Evolutionary conservation across 2,888 invertebrate species (phyloP).

Genomic region (Leptinotarsa tumamoca): DNA sequence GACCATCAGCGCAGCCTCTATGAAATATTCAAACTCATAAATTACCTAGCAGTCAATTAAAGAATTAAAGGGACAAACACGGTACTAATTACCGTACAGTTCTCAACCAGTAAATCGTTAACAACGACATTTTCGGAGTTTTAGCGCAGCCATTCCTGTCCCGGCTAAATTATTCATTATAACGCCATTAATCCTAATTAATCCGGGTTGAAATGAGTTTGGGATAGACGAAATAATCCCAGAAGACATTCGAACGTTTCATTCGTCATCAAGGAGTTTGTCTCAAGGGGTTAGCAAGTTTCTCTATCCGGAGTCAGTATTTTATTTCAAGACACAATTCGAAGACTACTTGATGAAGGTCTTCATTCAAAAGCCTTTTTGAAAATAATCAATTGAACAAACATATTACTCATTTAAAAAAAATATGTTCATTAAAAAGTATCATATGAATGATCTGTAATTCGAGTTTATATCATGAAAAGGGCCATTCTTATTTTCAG

Average conservation of each 20-base stretch:
- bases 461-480: no score
- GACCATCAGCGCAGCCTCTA: slow-evolving; percentile 12
- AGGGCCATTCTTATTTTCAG: no score
- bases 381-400: no score
- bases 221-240: slow-evolving; percentile 46
- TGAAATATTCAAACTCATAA: slow-evolving; percentile 29
- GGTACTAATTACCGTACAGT: slow-evolving; percentile 34
- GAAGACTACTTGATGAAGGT: neutral
- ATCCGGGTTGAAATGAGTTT: slow-evolving; percentile 42
- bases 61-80: slow-evolving; percentile 30
- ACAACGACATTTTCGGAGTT: slow-evolving; percentile 45
- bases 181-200: slow-evolving; percentile 49
- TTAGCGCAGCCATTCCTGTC: slow-evolving; percentile 33
- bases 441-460: no score
- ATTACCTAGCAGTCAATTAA: slow-evolving; percentile 31
- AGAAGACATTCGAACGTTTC: slow-evolving; percentile 30
- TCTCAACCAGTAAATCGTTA: slow-evolving; percentile 30
- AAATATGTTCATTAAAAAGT: no score
- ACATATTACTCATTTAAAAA: no score
- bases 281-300: neutral
- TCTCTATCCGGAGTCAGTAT: neutral
- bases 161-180: slow-evolving; percentile 45
- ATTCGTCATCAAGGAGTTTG: slow-evolving; percentile 14
- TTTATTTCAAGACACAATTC: neutral
- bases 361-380: neutral